Conservation (phyloP, 2,888 invertebrate genomes). For the Brachyptera risi region DNA sequence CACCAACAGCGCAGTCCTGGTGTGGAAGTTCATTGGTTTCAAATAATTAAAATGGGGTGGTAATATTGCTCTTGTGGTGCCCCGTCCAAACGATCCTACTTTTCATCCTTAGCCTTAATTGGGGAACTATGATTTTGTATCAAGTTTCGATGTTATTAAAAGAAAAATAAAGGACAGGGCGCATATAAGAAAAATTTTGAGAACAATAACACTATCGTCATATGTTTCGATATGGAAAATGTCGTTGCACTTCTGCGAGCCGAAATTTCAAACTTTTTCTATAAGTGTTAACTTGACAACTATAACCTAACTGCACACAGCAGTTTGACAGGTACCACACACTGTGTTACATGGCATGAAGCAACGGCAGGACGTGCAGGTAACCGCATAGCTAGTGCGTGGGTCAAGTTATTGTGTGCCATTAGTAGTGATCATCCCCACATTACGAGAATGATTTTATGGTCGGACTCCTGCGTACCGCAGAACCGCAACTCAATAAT, state of each 20-base stretch:
- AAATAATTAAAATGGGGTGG: too few species aligned
- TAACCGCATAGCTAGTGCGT: conserved; percentile 6
- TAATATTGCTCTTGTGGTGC: too few species aligned
- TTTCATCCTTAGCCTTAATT: too few species aligned
- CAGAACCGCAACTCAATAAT: conserved; percentile 31
- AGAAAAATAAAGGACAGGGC: too few species aligned
- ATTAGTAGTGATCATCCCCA: background rate
- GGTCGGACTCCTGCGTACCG: conserved; percentile 31
- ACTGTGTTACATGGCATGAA: conserved; percentile 4
- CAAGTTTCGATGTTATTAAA: too few species aligned
- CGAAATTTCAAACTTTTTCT: conserved; percentile 1
- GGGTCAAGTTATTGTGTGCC: background rate
- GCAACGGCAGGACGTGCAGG: background rate
- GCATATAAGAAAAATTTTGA: background rate
- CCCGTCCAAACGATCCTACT: too few species aligned
- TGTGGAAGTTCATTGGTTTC: too few species aligned
- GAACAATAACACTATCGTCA: background rate
- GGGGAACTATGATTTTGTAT: too few species aligned
- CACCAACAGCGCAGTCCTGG: too few species aligned
- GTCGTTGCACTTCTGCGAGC: background rate
- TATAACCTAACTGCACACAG: conserved; percentile 4
- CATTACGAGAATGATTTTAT: conserved; percentile 28
- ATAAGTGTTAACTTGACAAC: background rate
- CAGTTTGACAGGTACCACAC: background rate
- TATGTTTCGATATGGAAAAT: conserved; percentile 11